Base-by-base conservation (phyloP, 2,113 vertebrate genomes). In the Perognathus longimembris region DNA sequence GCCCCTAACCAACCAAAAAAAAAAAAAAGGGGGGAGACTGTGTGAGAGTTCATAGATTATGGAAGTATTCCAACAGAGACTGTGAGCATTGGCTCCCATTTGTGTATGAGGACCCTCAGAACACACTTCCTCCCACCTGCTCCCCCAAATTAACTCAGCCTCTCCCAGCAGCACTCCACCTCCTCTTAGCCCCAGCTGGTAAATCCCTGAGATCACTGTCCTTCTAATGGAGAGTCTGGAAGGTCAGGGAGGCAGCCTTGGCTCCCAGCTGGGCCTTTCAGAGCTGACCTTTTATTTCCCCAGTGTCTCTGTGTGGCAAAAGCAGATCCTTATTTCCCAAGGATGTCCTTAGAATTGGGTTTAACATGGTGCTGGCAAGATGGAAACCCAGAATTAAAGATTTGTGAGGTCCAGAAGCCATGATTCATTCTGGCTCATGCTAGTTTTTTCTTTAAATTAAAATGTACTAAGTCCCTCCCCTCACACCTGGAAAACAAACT, bases 201-300 rank as follows among this genome's bases (percentile, higher is more conserved):
- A 93, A 93, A 94, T 95, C 6, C 0, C 85, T 9, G 75, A 76
- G 94, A 90, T 96, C 95, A 86, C 71, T 91, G 88, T 30, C 81
- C 75, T 80, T 92, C 88, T 96, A 93, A 94, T 95, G 78, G 92
- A 40, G 69, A 85, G 90, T 85, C 17, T 94, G 88, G 78, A 93
- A 95, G 92, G 90, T 95, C 91, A 85, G 71, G 90, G 75, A 78
- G 88, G 82, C 90, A 69, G 66, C 45, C 75, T 3, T 78, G 86
- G 71, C 94, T 88, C 93, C 95, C 95, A 83, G 5, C 91, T 91
- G 94, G 88, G 95, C 85, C 94, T 92, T 94, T 92, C 94, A 95
- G 78, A 92, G 85, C 89, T 95, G 95, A 93, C 93, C 92, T 95
- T 96, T 95, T 87, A 66, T 92, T 96, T 95, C 85, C 75, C 88